Conservation (phyloP, 2,797 vertebrate genomes). For the Gambelia wislizenii region DNA sequence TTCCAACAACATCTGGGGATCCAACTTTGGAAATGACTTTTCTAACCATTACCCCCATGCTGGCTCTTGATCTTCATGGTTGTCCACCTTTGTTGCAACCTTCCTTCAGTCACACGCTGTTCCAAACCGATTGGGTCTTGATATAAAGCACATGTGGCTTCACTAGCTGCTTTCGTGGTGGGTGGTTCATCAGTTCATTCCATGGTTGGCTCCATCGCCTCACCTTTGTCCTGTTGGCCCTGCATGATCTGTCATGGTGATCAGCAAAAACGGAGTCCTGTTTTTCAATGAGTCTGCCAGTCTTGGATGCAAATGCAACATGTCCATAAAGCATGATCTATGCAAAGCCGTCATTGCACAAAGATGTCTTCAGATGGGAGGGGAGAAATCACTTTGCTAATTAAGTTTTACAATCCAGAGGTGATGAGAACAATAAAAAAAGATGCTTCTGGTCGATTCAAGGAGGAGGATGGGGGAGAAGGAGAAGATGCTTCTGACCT, state of each 20-base stretch:
- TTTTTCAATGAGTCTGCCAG: too few relatives aligned
- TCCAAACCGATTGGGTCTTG: too few relatives aligned
- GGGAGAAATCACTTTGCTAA: constrained; percentile 66
- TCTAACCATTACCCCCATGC: too few relatives aligned
- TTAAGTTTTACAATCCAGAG: constrained; percentile 77
- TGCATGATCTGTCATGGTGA: constrained; percentile 50
- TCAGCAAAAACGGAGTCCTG: constrained; percentile 42
- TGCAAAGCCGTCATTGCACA: constrained; percentile 50
- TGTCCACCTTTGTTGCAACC: too few relatives aligned
- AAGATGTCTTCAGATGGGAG: constrained; percentile 54
- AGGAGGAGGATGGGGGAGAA: constrained; percentile 22
- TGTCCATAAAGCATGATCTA: constrained; percentile 68
- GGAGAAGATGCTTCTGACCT: constrained; percentile 79
- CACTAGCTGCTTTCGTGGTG: not conserved
- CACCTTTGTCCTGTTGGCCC: constrained; percentile 39
- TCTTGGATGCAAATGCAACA: constrained; percentile 55
- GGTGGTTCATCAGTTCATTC: constrained; percentile 1
- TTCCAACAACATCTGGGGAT: too few relatives aligned
- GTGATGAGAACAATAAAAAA: constrained; percentile 73
- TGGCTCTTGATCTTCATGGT: too few relatives aligned
- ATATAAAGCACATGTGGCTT: too few relatives aligned
- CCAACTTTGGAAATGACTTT: too few relatives aligned
- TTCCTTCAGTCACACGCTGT: too few relatives aligned
- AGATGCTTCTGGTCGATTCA: constrained; percentile 79
- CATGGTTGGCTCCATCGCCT: constrained; percentile 35